Conservation (phyloP, 2,797 vertebrate species). For the Clamator glandarius region DNA sequence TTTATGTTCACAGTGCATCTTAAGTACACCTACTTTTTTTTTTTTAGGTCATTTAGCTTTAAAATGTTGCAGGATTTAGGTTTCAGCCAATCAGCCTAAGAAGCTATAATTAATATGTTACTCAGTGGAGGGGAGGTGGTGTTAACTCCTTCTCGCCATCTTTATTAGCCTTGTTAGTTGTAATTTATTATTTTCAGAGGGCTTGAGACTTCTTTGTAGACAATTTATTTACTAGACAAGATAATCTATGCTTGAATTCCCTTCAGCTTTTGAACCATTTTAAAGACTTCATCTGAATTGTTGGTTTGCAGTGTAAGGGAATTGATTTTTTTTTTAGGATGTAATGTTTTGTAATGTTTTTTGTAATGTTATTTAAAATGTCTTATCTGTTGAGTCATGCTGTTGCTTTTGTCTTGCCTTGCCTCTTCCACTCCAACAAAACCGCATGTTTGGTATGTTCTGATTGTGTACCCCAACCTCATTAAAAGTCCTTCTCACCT, state of each 20-base stretch:
- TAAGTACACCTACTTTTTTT: background rate
- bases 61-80: slow-evolving; percentile 49
- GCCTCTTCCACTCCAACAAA: background rate
- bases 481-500: background rate
- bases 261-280: background rate
- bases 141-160: slow-evolving; percentile 20
- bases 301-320: background rate
- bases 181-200: slow-evolving; percentile 13
- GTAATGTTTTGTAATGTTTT: background rate
- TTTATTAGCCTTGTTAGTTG: background rate
- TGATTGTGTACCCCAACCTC: background rate
- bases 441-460: background rate
- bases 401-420: background rate
- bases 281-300: background rate
- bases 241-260: background rate
- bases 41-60: slow-evolving; percentile 32
- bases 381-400: background rate
- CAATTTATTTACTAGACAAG: background rate
- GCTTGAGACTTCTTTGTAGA: background rate
- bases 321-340: background rate
- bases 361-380: background rate
- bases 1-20: slow-evolving; percentile 1
- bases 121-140: background rate
- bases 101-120: slow-evolving; percentile 63
- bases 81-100: slow-evolving; percentile 55